Percentiles rank a stretch among this genome's conserved stretches.
Conservation (phyloP, 2,113 vertebrate genomes). For the Lycocorax pyrrhopterus region DNA sequence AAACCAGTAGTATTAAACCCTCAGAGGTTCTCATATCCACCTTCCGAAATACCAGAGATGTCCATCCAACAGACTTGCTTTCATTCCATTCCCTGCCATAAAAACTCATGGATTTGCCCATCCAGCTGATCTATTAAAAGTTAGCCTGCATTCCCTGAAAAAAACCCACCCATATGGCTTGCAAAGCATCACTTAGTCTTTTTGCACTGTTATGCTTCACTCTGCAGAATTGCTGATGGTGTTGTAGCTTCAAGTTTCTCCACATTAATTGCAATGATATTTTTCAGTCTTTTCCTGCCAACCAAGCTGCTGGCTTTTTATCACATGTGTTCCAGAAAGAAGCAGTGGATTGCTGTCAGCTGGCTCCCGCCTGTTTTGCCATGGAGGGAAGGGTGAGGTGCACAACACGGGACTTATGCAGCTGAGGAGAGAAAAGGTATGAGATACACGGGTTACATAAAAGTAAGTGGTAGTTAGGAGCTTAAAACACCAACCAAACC, state of each 20-base stretch:
- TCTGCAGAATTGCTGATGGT: neutral
- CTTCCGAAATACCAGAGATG: neutral
- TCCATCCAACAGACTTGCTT: neutral
- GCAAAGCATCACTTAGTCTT: neutral
- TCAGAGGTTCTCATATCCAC: neutral
- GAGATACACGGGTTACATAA: neutral
- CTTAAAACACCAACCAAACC: neutral
- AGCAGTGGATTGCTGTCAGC: neutral
- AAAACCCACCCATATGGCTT: neutral
- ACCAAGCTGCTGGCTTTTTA: slow-evolving; percentile 17
- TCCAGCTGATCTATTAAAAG: neutral
- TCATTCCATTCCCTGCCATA: neutral
- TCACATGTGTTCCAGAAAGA: neutral
- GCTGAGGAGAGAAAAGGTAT: neutral
- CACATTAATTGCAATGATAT: slow-evolving; percentile 27
- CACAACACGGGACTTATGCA: neutral
- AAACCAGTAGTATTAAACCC: neutral
- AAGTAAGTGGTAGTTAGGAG: neutral
- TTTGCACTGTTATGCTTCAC: neutral
- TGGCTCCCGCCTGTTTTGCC: neutral
- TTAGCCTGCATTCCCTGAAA: neutral
- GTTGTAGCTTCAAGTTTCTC: slow-evolving; percentile 28
- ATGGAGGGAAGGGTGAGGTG: neutral
- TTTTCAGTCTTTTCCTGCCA: slow-evolving; percentile 55
- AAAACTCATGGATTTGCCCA: neutral